Evolutionary conservation across 2,888 invertebrate genomes (phyloP), one percentile per base, ranked within the genome.

Genomic region (Cyclophora albipunctata): DNA sequence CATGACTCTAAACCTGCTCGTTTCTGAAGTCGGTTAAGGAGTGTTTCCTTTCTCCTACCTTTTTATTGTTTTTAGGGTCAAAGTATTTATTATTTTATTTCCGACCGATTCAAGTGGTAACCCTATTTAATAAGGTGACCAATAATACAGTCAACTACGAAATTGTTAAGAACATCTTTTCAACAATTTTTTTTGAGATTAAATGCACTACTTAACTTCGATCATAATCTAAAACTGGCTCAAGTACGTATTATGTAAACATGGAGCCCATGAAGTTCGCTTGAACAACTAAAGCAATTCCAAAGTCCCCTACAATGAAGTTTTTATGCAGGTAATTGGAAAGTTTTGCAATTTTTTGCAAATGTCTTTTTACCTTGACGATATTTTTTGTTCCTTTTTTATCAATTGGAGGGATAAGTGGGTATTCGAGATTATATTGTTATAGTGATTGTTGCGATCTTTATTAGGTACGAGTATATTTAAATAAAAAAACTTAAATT

Each of bases 121-220:
- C 75, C 73, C 75, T 74, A 46, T n/a, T n/a, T n/a, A n/a, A n/a
- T n/a, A n/a, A n/a, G n/a, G 43, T 55, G 50, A 59, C 51, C 54
- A 59, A 55, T 58, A 59, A 52, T 55, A 60, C 58, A 62, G 66
- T 60, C 66, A 63, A 65, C 62, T 54, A 67, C 53, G 62, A 62
- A 54, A 51, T 54, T 59, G 63, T 63, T 56, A 56, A 55, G 48
- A 46, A 52, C 51, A 51, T 52, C 44, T 43, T 40, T 47, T 53
- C 50, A 55, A 67, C 64, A 62, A 65, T 61, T 64, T 62, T 48
- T 48, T 55, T 50, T 55, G 63, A 67, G 63, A 73, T 77, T 80
- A 77, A 64, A 76, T 67, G 78, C 73, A 66, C 62, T 69, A 63
- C 61, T 67, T 53, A 62, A 20, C 73, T 74, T 74, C 73, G 75